Evolutionary conservation across 2,888 invertebrate species (phyloP).

Genomic region (Zaprionus lineosus): DNA sequence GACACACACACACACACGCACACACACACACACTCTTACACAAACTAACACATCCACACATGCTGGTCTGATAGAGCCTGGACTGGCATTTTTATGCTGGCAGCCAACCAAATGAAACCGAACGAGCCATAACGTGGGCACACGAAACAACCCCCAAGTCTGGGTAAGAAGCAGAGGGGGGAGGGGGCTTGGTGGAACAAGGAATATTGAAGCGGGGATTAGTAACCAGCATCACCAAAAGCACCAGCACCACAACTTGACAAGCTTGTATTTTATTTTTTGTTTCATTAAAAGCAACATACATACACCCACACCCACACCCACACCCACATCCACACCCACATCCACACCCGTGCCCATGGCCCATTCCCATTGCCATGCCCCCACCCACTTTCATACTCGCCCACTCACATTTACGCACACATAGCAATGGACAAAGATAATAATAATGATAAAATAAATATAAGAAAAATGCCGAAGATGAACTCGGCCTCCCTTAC

Average conservation of each 20-base stretch:
- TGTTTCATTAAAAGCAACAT: constrained; percentile 55
- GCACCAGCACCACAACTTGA: constrained; percentile 11
- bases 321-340: constrained; percentile 30
- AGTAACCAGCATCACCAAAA: no score
- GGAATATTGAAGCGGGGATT: neutral
- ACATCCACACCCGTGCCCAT: constrained; percentile 24
- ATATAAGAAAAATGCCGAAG: constrained; percentile 73
- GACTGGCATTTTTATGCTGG: constrained; percentile 67
- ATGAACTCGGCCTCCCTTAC: constrained; percentile 11
- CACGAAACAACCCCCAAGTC: constrained; percentile 65
- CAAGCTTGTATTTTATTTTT: constrained; percentile 53
- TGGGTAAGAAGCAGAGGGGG: neutral
- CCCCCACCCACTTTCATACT: constrained; percentile 30
- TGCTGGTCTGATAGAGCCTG: constrained; percentile 18
- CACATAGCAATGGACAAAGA: constrained; percentile 79
- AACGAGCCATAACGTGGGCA: constrained; percentile 69
- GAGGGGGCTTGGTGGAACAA: neutral
- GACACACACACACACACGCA: constrained; percentile 14
- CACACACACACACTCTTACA: constrained; percentile 14
- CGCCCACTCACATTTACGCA: constrained; percentile 23
- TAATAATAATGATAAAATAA: constrained; percentile 82
- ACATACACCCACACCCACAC: constrained; percentile 19
- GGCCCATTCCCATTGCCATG: constrained; percentile 16
- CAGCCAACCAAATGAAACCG: constrained; percentile 73
- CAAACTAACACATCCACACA: constrained; percentile 14